Evolutionary conservation across 2,113 vertebrate species (phyloP).

Genomic region (Elaphurus davidianus): DNA sequence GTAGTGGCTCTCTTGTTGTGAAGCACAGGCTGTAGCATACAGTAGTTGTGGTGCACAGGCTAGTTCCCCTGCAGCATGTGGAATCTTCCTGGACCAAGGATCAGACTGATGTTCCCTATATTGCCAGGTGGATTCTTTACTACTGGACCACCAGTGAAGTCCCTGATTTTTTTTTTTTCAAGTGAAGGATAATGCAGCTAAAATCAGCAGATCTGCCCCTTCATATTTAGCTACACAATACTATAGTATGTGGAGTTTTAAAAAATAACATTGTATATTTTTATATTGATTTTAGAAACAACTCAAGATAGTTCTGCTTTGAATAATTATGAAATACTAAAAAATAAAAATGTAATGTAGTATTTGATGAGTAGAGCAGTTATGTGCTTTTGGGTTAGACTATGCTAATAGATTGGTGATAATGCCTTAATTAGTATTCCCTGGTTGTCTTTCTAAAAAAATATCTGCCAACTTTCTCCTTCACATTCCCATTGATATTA

Average conservation of each 20-base stretch:
- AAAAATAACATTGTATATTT: neutral
- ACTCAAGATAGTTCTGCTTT: neutral
- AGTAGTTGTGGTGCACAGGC: neutral
- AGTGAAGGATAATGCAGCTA: neutral
- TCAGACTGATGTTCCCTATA: neutral
- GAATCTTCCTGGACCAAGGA: neutral
- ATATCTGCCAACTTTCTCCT: neutral
- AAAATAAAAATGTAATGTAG: neutral
- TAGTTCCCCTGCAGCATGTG: neutral
- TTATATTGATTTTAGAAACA: neutral
- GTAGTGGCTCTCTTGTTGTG: neutral
- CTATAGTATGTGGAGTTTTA: neutral
- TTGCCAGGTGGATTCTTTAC: neutral
- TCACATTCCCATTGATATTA: neutral
- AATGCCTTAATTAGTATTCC: neutral
- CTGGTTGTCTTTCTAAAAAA: neutral
- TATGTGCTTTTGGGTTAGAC: neutral
- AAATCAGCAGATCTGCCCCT: neutral
- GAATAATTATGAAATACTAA: neutral
- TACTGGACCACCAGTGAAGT: neutral
- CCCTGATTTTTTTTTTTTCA: neutral
- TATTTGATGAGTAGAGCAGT: neutral
- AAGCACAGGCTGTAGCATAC: neutral
- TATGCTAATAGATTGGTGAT: neutral
- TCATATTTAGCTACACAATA: neutral